Evolutionary conservation across 2,797 vertebrate species (phyloP), one percentile per base, ranked within the genome.

Genomic region (Oreonectes daqikongensis): DNA sequence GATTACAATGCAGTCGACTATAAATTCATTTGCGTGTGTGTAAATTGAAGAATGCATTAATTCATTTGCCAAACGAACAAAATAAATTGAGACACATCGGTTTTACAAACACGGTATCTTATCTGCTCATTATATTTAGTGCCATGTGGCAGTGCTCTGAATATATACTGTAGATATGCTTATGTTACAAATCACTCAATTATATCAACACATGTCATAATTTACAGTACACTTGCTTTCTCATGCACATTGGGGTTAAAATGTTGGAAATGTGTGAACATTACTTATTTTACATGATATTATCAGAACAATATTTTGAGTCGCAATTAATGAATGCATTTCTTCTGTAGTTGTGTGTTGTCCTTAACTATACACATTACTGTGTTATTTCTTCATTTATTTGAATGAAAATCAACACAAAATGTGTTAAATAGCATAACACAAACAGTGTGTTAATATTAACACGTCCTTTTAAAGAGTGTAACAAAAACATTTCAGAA

Each of bases 11-110:
- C 30, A 61, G 59, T 61, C 24, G 5, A 35, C 30, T 20, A 38
- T 61, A 12, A 35, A 61, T 35, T 61, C 30, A 61, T 35, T 61
- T 11, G 40, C 9, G 26, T 30, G 50, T 55, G 61, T 18, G 32
- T 18, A 28, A 55, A 55, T 5, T 57, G 12, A 75, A 22, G 35
- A 48, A 74, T 20, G 8, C 18, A 26, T 64, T 64, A 44, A 66
- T 75, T 55, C 52, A 66, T 57, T 55, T 61, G 4, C 32, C 6
- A 64, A 20, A 15, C n/a, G 46, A 11, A 38, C 28, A 52, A 35
- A 55, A 55, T 10, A n/a, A 60, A 74, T 17, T 26, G 12, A 26
- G 26, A 26, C 3, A 17, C 14, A 57, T 28, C 24, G 15, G 52
- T 55, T 12, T 55, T 15, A 59, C 26, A 59, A 28, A 59, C 55